phyloP scores from a whole-genome alignment of 2,888 invertebrate species.

The Magallana nippona region DNA sequence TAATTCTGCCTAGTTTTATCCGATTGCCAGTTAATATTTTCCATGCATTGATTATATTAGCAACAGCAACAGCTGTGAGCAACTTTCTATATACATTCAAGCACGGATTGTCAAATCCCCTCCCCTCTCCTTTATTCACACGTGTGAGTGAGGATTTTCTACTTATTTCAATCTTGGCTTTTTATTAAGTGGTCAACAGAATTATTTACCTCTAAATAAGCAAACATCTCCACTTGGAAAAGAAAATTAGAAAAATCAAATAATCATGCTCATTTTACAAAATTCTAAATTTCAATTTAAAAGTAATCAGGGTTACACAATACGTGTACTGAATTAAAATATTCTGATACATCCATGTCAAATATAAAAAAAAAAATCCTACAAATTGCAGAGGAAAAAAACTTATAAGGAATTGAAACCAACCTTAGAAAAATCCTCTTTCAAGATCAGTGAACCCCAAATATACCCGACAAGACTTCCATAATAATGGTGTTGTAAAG shows the following conservation, averaged over 20 bases:
- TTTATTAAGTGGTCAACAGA: background rate
- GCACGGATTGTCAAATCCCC: background rate
- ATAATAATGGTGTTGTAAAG: no score
- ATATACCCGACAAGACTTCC: no score
- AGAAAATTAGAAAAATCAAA: background rate
- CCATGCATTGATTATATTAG: conserved; percentile 16
- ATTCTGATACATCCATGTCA: no score
- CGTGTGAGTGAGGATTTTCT: background rate
- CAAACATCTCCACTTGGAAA: background rate
- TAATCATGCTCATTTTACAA: no score
- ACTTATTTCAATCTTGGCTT: background rate
- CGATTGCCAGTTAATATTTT: conserved; percentile 29
- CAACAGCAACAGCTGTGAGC: background rate
- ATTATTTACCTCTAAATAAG: background rate
- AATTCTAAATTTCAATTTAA: no score
- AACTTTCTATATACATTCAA: background rate
- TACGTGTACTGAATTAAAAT: no score
- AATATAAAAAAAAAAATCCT: no score
- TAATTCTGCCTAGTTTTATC: conserved; percentile 10
- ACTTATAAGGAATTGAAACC: no score
- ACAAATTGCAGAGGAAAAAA: no score
- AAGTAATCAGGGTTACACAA: no score
- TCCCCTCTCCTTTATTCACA: conserved; percentile 20
- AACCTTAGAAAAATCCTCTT: no score
- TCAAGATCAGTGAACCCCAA: no score